Base-by-base conservation (phyloP, 2,797 vertebrate genomes). In the Crenuchus spilurus region DNA sequence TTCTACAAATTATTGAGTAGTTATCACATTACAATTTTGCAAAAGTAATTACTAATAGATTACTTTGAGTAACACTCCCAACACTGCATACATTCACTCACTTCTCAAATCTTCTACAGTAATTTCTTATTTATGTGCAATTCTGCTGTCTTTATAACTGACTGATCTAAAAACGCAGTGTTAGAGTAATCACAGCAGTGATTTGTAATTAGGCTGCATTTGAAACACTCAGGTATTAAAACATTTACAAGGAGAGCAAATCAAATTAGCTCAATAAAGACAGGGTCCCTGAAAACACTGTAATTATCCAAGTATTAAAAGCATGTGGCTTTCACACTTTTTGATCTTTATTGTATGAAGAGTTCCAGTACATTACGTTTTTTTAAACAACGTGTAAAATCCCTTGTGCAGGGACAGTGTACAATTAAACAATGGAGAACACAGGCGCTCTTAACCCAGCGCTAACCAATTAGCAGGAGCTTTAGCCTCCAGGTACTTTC, bases 361-460 rank as follows among this genome's bases (percentile, higher is more conserved):
- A 10, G 16, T 48, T 8, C 24, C 54, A n/a, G 1, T 33, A 42
- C 22, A 37, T 33, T 37, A 63, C 1, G 4, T 61, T 41, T 61
- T 41, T 62, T 2, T 28, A 49, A 71, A 41, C 33, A 0, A 61
- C 31, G 58, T 41, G 35, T 41, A 61, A 39, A 61, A 13, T 26
- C 18, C 18, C 8, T 13, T 41, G 35, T 13, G 11, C n/a, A 6
- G 26, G 22, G 60, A 48, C 33, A 28, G 22, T 33, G 26, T 46
- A 16, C 26, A 22, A 51, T 6, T 63, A 72, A 63, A 37, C 24
- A 39, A 44, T 57, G 63, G 66, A 57, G 22, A 41, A 54, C 46
- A 52, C 11, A 28, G n/a, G 3, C 9, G 10, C 42, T 24, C 39
- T 46, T 31, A 44, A 37, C n/a, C 20, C 20, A 26, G 11, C 6